Evolutionary conservation across 2,797 vertebrate genomes (phyloP).

Genomic region (Argyrosomus regius): DNA sequence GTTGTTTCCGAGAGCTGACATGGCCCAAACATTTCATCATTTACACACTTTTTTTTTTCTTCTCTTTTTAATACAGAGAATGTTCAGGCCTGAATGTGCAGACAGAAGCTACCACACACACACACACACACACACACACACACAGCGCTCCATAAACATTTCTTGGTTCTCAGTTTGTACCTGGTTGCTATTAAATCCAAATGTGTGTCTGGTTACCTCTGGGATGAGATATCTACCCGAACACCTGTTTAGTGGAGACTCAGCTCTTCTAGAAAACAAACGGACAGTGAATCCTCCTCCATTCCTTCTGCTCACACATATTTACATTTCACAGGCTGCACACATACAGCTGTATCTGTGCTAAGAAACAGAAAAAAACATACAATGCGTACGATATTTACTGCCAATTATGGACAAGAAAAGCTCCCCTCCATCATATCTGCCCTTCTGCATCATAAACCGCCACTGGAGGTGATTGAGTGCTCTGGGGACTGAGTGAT

Average conservation of each 20-base stretch:
- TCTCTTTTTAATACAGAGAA: not conserved
- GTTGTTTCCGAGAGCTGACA: constrained; percentile 17
- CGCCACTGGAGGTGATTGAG: constrained; percentile 65
- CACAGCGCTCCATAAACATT: constrained; percentile 3
- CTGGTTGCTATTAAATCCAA: constrained; percentile 30
- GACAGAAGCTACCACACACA: not conserved
- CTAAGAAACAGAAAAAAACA: not conserved
- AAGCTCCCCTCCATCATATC: constrained; percentile 58
- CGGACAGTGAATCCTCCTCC: not conserved
- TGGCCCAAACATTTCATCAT: constrained; percentile 26
- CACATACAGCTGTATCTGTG: not conserved
- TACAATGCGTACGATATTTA: constrained; percentile 48
- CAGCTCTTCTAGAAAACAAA: constrained; percentile 26
- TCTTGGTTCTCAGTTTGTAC: constrained; percentile 12
- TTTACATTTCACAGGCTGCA: constrained; percentile 40
- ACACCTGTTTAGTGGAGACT: constrained; percentile 38
- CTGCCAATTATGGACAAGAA: constrained; percentile 51
- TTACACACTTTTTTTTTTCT: not conserved
- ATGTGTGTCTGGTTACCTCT: constrained; percentile 30
- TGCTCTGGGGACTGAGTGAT: constrained; percentile 66
- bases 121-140: not conserved
- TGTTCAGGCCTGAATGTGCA: not conserved
- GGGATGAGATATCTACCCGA: constrained; percentile 37
- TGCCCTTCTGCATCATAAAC: constrained; percentile 60
- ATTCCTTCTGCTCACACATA: constrained; percentile 28